Base-by-base conservation (phyloP, 2,888 invertebrate genomes). In the Scrobipalpa costella region DNA sequence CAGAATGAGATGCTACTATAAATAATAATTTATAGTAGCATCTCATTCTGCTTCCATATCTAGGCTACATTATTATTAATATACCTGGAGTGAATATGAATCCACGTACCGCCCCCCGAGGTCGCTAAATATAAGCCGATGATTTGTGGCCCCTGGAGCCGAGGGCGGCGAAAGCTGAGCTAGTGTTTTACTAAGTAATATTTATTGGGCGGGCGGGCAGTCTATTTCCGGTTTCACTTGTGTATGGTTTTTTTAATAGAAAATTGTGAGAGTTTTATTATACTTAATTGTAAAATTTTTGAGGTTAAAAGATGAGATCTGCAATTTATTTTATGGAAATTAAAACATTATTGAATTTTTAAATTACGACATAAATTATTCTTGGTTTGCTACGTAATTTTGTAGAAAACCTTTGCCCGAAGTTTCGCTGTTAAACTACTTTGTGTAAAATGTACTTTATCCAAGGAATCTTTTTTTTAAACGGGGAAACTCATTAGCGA, bases 141-240 rank as follows among this genome's bases (percentile, higher is more conserved):
- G 57, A 57, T 57, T 57, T 64, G 62, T 62, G 19, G 21, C 50
- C 50, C 11, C 50, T 49, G 27, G 47, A 61, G 49, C 61, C 64
- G 65, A 68, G 69, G 67, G 63, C 71, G 69, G 36, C 44, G 62
- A 55, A 52, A 55, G 72, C 71, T 64, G 64, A 59, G 61, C 64
- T 59, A 63, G 64, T 63, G 65, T 67, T 68, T 70, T 70, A 66
- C 65, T 67, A 68, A 61, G 52, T 61, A 61, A 40, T 61, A 61
- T 62, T 62, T 62, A 62, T 55, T 55, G 33, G 27, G 38, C 57
- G 17, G 15, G 38, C 57, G 36, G 11, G 9, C 15, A n/a, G n/a
- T n/a, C n/a, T 15, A 21, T 52, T 52, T 34, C 33, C n/a, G 34
- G 21, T 6, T 13, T 7, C 55, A 7, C 8, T 55, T 55, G 34